A percentile compares a stretch with the other conserved stretches of the same genome.
Evolutionary conservation across 92 coral and sea anemone genomes (phyloP).

Genomic region (Ricordea florida): DNA sequence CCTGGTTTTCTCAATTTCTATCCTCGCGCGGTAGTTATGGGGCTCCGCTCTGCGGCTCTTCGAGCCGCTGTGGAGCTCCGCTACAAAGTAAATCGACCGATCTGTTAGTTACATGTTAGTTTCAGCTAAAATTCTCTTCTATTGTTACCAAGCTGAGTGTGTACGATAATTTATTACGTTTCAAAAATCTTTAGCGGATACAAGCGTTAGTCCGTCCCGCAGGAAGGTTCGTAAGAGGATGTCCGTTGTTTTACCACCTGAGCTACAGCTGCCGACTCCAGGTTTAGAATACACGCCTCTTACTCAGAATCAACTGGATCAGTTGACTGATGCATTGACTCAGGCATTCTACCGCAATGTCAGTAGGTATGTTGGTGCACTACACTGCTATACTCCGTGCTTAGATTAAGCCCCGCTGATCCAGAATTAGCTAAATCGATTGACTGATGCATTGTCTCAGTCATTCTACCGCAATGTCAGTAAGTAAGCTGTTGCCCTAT

Average conservation of each 20-base stretch:
- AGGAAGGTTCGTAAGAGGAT: constrained; percentile 41
- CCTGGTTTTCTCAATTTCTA: too few relatives aligned
- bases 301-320: constrained; percentile 59
- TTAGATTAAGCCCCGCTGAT: constrained; percentile 80
- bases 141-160: neutral
- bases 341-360: constrained; percentile 82
- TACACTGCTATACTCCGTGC: constrained; percentile 63
- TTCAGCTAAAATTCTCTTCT: neutral
- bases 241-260: constrained; percentile 86
- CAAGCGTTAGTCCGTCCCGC: neutral
- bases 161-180: neutral
- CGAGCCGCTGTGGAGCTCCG: too few relatives aligned
- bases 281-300: constrained; percentile 81
- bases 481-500: constrained; percentile 63
- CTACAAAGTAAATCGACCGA: too few relatives aligned
- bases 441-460: constrained; percentile 76
- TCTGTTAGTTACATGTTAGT: too few relatives aligned
- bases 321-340: constrained; percentile 75
- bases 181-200: constrained; percentile 12
- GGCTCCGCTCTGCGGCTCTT: too few relatives aligned
- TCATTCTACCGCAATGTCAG: constrained; percentile 83
- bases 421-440: constrained; percentile 56
- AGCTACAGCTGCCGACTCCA: constrained; percentile 82
- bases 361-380: constrained; percentile 69
- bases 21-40: too few relatives aligned